phyloP scores from a whole-genome alignment of 2,888 invertebrate genomes.

The Aplocera efformata region DNA sequence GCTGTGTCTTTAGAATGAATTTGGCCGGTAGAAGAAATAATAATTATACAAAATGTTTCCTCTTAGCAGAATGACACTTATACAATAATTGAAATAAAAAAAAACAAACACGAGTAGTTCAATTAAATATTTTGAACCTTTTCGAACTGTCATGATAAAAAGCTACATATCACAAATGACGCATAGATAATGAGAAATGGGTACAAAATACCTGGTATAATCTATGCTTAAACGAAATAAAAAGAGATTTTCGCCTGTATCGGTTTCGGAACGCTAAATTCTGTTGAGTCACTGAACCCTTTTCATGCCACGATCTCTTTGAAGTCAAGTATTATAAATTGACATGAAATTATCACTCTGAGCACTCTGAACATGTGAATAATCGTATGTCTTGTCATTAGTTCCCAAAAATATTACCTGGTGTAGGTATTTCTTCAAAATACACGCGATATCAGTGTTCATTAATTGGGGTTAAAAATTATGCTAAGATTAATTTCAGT shows the following conservation, averaged over 20 bases:
- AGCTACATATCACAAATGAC: no score
- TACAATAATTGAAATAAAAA: no score
- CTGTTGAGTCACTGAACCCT: slow-evolving; percentile 35
- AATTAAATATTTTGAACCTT: no score
- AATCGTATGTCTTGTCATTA: slow-evolving; percentile 9
- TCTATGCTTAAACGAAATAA: no score
- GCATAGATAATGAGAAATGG: no score
- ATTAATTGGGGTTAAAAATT: slow-evolving; percentile 8
- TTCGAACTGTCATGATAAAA: no score
- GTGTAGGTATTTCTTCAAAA: slow-evolving; percentile 4
- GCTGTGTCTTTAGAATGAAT: no score
- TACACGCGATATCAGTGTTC: slow-evolving; percentile 10
- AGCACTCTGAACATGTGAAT: slow-evolving; percentile 15
- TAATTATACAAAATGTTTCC: no score
- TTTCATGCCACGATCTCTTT: slow-evolving; percentile 27
- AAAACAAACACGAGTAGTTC: no score
- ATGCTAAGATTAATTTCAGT: slow-evolving; percentile 10
- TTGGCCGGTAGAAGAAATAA: no score
- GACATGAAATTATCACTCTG: slow-evolving; percentile 27
- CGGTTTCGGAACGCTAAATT: slow-evolving; percentile 12
- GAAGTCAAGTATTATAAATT: slow-evolving; percentile 30
- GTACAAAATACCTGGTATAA: no score
- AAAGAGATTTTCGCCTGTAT: slow-evolving; percentile 15
- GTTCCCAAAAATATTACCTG: slow-evolving; percentile 12
- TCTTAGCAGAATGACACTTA: no score